Evolutionary conservation across 92 coral and sea anemone genomes (phyloP).

Genomic region (Zoanthus gigantus): DNA sequence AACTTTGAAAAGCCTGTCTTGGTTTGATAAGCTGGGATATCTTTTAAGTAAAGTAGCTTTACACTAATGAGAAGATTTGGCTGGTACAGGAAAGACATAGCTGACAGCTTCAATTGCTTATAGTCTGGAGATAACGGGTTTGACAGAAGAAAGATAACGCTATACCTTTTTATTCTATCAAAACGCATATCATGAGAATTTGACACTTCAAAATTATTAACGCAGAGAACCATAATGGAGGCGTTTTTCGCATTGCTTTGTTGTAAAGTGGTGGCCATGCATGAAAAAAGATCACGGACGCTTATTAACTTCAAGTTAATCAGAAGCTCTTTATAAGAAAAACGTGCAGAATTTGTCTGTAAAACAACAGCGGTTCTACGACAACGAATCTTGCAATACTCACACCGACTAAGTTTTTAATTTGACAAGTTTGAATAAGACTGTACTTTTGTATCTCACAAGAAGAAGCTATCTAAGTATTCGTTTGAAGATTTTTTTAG

Average conservation of each 20-base stretch:
- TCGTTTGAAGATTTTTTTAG: not conserved
- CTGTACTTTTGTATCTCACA: too few species aligned
- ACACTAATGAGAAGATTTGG: not conserved
- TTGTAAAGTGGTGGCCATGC: too few species aligned
- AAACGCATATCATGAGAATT: not conserved
- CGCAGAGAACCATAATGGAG: not conserved
- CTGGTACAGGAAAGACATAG: not conserved
- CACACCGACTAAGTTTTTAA: too few species aligned
- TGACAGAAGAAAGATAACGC: constrained; percentile 18
- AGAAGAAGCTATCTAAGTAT: not conserved
- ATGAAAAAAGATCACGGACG: too few species aligned
- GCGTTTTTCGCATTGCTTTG: too few species aligned
- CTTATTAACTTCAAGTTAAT: too few species aligned
- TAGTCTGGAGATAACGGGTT: constrained; percentile 17
- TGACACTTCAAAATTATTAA: not conserved
- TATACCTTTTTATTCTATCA: not conserved
- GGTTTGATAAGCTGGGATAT: not conserved
- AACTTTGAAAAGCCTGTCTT: not conserved
- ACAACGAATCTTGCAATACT: too few species aligned
- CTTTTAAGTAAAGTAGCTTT: not conserved
- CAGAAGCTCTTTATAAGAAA: too few species aligned
- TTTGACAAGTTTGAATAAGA: too few species aligned
- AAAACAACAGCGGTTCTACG: too few species aligned
- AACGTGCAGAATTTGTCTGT: too few species aligned
- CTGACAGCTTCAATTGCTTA: constrained; percentile 28